A percentile compares a stretch with the other conserved stretches of the same genome.
Evolutionary conservation across 2,797 vertebrate genomes (phyloP).

Genomic region (Ctenochaetus hawaiiensis): DNA sequence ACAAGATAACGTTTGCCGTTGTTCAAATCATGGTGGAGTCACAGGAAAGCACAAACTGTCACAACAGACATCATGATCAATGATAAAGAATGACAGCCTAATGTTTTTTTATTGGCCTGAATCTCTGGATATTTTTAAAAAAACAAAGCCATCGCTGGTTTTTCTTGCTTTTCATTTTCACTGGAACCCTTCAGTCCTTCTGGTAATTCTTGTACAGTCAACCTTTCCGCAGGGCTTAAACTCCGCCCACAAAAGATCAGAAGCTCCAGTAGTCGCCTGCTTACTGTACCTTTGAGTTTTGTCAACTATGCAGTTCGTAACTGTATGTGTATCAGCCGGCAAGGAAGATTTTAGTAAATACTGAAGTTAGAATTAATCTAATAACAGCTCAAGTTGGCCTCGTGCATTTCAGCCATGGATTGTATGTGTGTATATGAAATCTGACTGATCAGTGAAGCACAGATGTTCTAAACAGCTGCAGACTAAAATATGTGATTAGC

Average conservation of each 20-base stretch:
- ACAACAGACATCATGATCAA: neutral
- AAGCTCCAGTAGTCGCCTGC: neutral
- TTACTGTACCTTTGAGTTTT: neutral
- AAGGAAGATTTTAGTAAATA: neutral
- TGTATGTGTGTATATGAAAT: neutral
- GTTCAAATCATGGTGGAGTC: neutral
- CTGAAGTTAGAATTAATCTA: too few species aligned
- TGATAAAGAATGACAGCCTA: neutral
- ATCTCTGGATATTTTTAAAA: too few species aligned
- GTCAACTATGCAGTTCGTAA: neutral
- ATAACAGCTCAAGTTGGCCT: too few species aligned
- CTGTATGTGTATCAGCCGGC: neutral
- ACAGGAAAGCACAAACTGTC: neutral
- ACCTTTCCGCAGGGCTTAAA: neutral
- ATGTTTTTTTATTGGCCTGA: neutral
- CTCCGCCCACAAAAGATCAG: neutral
- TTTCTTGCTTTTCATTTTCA: neutral
- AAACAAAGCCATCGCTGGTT: neutral
- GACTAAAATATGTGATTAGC: neutral
- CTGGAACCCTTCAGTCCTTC: neutral
- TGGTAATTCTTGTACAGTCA: neutral
- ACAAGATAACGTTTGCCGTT: neutral
- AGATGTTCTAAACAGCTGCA: neutral
- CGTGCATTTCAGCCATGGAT: too few species aligned
- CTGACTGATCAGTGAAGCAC: neutral